Conservation (phyloP, 2,797 vertebrate species). For the Sternarchorhynchus goeldii region DNA sequence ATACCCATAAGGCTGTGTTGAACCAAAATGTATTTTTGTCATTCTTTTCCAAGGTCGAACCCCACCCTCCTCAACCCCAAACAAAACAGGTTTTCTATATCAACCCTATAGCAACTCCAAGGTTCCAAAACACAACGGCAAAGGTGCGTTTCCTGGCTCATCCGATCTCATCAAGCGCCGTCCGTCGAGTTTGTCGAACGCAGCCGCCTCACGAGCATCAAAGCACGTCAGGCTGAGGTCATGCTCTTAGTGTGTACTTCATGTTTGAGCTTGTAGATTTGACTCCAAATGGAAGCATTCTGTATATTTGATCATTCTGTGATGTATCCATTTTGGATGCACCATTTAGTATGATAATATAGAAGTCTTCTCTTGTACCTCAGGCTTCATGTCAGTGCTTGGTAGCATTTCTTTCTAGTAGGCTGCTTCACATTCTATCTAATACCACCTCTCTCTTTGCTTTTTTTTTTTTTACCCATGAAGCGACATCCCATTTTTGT, state of each 20-base stretch:
- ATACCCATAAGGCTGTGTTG: constrained; percentile 30
- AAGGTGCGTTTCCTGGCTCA: constrained; percentile 62
- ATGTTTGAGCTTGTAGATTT: constrained; percentile 30
- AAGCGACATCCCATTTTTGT: constrained; percentile 28
- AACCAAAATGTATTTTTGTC: constrained; percentile 56
- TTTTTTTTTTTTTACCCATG: constrained; percentile 1
- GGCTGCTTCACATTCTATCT: constrained; percentile 22
- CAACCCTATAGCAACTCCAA: constrained; percentile 67
- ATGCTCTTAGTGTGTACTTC: constrained; percentile 33
- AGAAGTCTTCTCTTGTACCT: background rate
- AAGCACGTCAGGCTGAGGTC: constrained; percentile 36
- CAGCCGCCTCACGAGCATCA: constrained; percentile 48
- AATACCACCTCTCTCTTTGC: constrained; percentile 11
- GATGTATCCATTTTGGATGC: constrained; percentile 34
- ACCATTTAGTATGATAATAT: constrained; percentile 21
- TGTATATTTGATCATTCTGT: constrained; percentile 47
- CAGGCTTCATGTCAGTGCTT: constrained; percentile 22
- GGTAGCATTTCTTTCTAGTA: constrained; percentile 10
- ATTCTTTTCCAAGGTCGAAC: constrained; percentile 63
- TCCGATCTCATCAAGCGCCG: constrained; percentile 46
- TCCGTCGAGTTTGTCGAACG: constrained; percentile 48
- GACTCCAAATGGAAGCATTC: constrained; percentile 20
- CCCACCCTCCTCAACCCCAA: constrained; percentile 62
- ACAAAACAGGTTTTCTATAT: constrained; percentile 69
- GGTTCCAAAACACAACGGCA: constrained; percentile 66